Percentiles rank a stretch among this genome's conserved stretches.
These are phyloP conservation scores for Limnothrissa miodon DNA, from an alignment of 2,113 vertebrate species.

Conservation along the genomic window DNA sequence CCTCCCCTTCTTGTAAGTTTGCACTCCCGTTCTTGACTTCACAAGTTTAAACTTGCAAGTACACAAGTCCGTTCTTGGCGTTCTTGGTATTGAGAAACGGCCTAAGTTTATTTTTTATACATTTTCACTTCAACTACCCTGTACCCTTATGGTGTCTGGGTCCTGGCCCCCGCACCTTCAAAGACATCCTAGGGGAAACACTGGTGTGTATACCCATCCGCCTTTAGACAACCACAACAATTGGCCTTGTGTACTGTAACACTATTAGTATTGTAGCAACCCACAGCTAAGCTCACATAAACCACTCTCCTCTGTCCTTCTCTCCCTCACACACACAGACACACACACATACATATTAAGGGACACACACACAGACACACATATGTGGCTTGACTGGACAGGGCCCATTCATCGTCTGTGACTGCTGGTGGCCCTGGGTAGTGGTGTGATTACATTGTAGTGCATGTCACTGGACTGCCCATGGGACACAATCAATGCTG, in stretches of 20 bases:
- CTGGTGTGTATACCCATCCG: not conserved
- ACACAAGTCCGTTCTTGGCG: too few relatives aligned
- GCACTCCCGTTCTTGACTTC: too few relatives aligned
- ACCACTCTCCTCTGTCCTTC: not conserved
- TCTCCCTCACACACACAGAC: not conserved
- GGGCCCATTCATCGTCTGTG: constrained; percentile 52
- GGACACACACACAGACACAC: constrained; percentile 44
- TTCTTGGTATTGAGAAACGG: too few relatives aligned
- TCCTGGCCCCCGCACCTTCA: too few relatives aligned
- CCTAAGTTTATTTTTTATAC: too few relatives aligned
- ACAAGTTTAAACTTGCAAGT: too few relatives aligned
- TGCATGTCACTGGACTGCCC: constrained; percentile 28
- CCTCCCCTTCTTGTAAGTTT: too few relatives aligned
- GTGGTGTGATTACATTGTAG: constrained; percentile 53
- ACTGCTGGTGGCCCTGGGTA: constrained; percentile 47
- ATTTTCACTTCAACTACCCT: too few relatives aligned
- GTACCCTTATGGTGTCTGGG: too few relatives aligned
- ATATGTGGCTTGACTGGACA: constrained; percentile 52
- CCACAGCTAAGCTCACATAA: not conserved
- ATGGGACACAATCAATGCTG: constrained; percentile 45
- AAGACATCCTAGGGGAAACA: too few relatives aligned
- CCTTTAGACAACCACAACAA: not conserved
- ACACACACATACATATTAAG: not conserved
- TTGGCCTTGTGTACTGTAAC: not conserved
- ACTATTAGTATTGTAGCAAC: not conserved